A percentile compares a stretch with the other conserved stretches of the same genome.
Evolutionary conservation across 2,797 vertebrate species (phyloP).

Genomic region (Trachurus trachurus): DNA sequence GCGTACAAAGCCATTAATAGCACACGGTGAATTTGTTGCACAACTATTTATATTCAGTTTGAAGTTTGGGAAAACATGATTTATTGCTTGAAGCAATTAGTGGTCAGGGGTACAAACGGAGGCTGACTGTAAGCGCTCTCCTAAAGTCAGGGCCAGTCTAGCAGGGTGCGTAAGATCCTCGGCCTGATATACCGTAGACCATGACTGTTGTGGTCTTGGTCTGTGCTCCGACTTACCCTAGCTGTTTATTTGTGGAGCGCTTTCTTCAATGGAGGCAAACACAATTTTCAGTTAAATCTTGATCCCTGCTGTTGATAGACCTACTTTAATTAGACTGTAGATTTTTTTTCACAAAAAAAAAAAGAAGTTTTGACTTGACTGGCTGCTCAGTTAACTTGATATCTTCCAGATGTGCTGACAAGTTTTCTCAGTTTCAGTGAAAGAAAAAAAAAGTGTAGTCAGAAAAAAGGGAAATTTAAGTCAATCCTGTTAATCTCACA

Average conservation of each 20-base stretch:
- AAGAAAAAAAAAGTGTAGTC: conserved; percentile 24
- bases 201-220: conserved; percentile 74
- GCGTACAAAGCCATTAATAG: conserved; percentile 72
- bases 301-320: conserved; percentile 80
- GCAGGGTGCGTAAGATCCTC: conserved; percentile 72
- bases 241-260: conserved; percentile 79
- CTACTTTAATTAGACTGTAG: conserved; percentile 71
- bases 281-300: conserved; percentile 74
- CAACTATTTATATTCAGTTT: conserved; percentile 79
- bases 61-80: conserved; percentile 78
- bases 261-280: conserved; percentile 77
- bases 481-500: conserved; percentile 63
- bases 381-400: conserved; percentile 76
- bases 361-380: conserved; percentile 73
- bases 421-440: conserved; percentile 71
- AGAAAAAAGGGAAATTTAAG: conserved; percentile 44
- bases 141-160: conserved; percentile 60
- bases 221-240: conserved; percentile 44
- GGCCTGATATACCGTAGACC: conserved; percentile 67
- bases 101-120: conserved; percentile 65
- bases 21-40: conserved; percentile 68
- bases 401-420: conserved; percentile 84
- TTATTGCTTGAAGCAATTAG: conserved; percentile 79
- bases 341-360: conserved; percentile 27
- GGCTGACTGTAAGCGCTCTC: conserved; percentile 61